phyloP scores from a whole-genome alignment of 2,797 vertebrate species.

The Enteromius radiatus region DNA sequence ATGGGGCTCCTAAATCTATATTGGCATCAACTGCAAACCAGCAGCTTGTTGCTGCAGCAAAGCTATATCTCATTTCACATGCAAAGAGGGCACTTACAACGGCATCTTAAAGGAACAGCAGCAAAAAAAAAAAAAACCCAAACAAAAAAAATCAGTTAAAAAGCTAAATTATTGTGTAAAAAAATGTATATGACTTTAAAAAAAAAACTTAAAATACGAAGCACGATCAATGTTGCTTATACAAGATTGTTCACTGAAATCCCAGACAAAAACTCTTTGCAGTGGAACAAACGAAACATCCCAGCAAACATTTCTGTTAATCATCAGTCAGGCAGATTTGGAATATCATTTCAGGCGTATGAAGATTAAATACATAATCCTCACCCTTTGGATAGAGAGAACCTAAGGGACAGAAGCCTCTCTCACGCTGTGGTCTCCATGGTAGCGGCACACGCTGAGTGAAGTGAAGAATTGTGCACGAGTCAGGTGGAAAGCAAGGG shows the following conservation, averaged over 20 bases:
- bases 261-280: slow-evolving; percentile 3
- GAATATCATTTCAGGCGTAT: slow-evolving; percentile 47
- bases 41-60: not conserved
- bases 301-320: slow-evolving; percentile 19
- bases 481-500: slow-evolving; percentile 66
- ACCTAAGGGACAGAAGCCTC: slow-evolving; percentile 6
- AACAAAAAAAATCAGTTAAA: too few species aligned
- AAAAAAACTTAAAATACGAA: not conserved
- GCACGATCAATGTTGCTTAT: not conserved
- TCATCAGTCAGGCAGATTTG: slow-evolving; percentile 39
- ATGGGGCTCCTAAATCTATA: not conserved
- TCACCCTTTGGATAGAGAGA: slow-evolving; percentile 36
- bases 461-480: slow-evolving; percentile 37
- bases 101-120: not conserved
- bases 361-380: slow-evolving; percentile 55
- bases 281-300: not conserved
- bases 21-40: not conserved
- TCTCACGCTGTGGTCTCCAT: slow-evolving; percentile 17
- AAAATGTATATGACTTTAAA: not conserved
- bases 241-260: not conserved
- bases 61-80: not conserved
- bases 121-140: too few species aligned
- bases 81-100: not conserved
- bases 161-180: not conserved
- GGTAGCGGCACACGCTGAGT: not conserved